Evolutionary conservation across 2,113 vertebrate species (phyloP), one percentile per base, ranked within the genome.

Genomic region (Pampusana beccarii): DNA sequence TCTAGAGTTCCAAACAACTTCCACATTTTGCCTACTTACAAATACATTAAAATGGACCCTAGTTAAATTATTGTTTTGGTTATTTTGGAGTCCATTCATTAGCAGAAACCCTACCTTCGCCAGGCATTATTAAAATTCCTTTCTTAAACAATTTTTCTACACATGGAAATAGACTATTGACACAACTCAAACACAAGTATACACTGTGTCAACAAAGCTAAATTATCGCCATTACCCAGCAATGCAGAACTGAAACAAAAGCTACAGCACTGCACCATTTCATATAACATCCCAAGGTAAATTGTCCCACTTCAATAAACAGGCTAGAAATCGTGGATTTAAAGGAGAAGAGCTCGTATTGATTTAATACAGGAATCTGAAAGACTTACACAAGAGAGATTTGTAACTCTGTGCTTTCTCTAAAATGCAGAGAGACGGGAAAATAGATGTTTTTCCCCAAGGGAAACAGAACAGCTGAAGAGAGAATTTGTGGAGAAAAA

Each of bases 141-240:
- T 87, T 79, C 61, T 36, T 70, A 67, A 80, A 65, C 12, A 91
- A 77, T 92, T 17, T 72, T 93, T 72, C 66, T 77, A 85, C 46
- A 88, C 11, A 66, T 77, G 56, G 42, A 95, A 97, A 72, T 64
- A 56, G n/a, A 90, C 82, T 83, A 91, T 28, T 94, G 88, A 95
- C 61, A 96, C 46, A 84, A 67, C 53, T 83, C 67, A 84, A 94
- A 92, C 7, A 88, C 36, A 81, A 85, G 42, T 56, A 72, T 40
- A 84, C 13, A 18, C n/a, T 65, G 25, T 86, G 56, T 93, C 93
- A 89, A 79, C 73, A 74, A 31, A 75, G 70, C 57, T 93, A 70
- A 93, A 93, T 96, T 87, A 74, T 58, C 64, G 67, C 90, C 53
- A 74, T 33, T 62, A 58, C 19, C 54, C 14, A 88, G 71, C 34